phyloP scores from a whole-genome alignment of 2,888 invertebrate species.

The Eledone cirrhosa region DNA sequence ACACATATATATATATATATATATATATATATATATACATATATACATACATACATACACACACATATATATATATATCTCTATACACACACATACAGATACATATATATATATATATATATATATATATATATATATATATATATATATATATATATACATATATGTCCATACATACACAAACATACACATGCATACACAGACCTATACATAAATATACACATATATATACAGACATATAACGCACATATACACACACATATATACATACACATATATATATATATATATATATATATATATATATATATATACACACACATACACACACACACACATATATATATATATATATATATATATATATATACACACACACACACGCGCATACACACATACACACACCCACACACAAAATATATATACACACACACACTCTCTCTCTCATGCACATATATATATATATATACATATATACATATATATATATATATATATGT shows the following conservation, averaged over 20 bases:
- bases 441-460: too few species aligned
- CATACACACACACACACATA: background rate
- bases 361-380: background rate
- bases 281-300: slow-evolving; percentile 4
- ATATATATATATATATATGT: slow-evolving; percentile 3
- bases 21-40: background rate
- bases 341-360: background rate
- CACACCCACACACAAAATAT: background rate
- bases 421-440: background rate
- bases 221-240: background rate
- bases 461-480: background rate
- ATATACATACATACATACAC: background rate
- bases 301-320: background rate
- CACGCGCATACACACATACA: background rate
- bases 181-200: background rate
- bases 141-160: background rate
- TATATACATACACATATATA: background rate
- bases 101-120: background rate
- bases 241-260: background rate
- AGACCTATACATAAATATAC: background rate
- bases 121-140: background rate
- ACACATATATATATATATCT: background rate
- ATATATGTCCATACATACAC: background rate
- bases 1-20: background rate
- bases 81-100: background rate